phyloP scores from a whole-genome alignment of 2,113 vertebrate genomes.

The Synodontis membranacea region DNA sequence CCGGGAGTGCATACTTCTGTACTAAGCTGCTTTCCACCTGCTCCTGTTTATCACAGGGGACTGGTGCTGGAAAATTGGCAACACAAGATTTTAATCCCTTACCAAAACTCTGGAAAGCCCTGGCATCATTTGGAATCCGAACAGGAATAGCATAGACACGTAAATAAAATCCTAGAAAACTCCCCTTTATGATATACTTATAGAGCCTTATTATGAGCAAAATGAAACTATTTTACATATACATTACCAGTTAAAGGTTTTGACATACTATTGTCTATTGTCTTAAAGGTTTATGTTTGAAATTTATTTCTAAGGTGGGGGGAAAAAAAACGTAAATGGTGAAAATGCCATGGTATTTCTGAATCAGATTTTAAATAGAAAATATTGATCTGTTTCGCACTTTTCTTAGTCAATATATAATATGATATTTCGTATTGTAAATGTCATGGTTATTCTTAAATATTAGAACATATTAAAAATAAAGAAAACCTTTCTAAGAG shows the following conservation, averaged over 20 bases:
- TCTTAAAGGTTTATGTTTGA: not conserved
- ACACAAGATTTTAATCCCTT: constrained; percentile 27
- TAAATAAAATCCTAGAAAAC: not conserved
- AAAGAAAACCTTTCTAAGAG: not conserved
- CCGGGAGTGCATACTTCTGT: constrained; percentile 33
- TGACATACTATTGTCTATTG: not conserved
- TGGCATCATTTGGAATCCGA: not conserved
- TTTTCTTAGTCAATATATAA: not conserved
- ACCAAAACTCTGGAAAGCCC: not conserved
- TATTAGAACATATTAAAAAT: not conserved
- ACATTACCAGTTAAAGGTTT: not conserved
- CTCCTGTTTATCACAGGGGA: constrained; percentile 24
- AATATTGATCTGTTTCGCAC: not conserved
- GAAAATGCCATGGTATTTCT: not conserved
- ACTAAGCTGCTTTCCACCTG: constrained; percentile 33
- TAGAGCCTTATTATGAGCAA: not conserved
- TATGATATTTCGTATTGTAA: not conserved
- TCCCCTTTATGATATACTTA: not conserved
- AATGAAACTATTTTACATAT: not conserved
- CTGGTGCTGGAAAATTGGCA: constrained; percentile 30
- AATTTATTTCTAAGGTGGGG: not conserved
- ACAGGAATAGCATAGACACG: not conserved
- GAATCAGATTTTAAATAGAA: not conserved
- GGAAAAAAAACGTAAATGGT: not conserved
- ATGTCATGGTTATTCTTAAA: not conserved